phyloP scores from a whole-genome alignment of 2,113 vertebrate genomes.

The Macroglossus sobrinus region DNA sequence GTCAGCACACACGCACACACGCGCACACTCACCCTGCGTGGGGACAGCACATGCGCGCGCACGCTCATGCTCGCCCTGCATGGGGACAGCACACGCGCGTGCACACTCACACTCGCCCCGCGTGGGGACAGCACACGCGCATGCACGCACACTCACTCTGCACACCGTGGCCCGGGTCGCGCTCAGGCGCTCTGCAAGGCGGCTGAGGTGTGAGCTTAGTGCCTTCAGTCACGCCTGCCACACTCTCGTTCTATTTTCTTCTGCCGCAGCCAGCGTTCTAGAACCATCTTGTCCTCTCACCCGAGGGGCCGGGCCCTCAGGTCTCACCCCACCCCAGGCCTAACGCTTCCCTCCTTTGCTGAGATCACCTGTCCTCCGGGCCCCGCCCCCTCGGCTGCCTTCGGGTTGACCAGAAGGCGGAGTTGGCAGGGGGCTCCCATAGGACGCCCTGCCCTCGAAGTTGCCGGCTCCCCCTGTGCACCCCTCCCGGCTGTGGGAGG shows the following conservation, averaged over 20 bases:
- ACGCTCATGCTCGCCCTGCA: too few relatives aligned
- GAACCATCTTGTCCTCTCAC: accelerated
- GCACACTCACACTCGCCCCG: too few relatives aligned
- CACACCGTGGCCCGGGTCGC: too few relatives aligned
- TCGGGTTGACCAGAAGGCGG: accelerated
- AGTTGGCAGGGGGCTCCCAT: accelerated
- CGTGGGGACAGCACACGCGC: too few relatives aligned
- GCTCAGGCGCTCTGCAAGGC: neutral
- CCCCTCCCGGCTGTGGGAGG: neutral
- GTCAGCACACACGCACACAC: too few relatives aligned
- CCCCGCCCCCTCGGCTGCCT: neutral
- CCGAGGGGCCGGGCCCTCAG: neutral
- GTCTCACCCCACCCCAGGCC: too few relatives aligned
- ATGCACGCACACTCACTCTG: too few relatives aligned
- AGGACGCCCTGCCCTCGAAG: neutral
- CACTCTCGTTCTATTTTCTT: neutral
- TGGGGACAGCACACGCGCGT: too few relatives aligned
- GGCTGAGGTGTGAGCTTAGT: accelerated
- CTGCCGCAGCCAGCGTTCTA: neutral
- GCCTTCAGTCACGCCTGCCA: neutral
- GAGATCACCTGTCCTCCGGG: accelerated
- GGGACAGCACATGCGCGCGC: too few relatives aligned
- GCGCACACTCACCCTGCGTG: accelerated
- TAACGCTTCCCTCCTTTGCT: accelerated
- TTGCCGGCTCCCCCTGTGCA: accelerated